phyloP scores from a whole-genome alignment of 2,797 vertebrate species.

The Chiloscyllium punctatum region DNA sequence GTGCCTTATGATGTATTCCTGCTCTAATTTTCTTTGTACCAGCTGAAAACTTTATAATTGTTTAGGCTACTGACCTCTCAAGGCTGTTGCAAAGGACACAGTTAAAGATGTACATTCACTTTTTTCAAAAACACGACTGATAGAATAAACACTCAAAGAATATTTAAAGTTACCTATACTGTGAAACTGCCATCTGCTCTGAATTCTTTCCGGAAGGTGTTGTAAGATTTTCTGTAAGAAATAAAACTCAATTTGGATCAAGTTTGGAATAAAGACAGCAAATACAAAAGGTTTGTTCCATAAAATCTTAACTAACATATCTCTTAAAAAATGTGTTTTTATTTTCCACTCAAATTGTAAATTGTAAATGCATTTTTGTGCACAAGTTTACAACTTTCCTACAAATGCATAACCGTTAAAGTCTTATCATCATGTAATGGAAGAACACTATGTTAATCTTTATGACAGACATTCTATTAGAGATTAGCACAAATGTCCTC shows the following conservation, averaged over 20 bases:
- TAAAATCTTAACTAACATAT: slow-evolving; percentile 19
- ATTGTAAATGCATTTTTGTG: background rate
- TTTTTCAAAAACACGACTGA: no score
- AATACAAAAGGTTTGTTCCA: slow-evolving; percentile 1
- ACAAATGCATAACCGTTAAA: background rate
- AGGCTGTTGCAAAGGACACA: background rate
- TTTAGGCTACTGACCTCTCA: background rate
- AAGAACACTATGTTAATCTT: background rate
- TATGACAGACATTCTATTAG: no score
- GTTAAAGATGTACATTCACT: background rate
- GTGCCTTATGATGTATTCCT: background rate
- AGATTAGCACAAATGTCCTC: no score
- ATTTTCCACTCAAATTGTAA: background rate
- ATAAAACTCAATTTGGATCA: background rate
- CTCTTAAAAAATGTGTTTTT: background rate
- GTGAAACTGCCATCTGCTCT: slow-evolving; percentile 97
- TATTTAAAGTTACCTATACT: slow-evolving; percentile 78
- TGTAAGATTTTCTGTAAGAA: slow-evolving; percentile 90
- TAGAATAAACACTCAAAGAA: background rate
- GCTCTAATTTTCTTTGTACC: background rate
- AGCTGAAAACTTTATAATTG: background rate
- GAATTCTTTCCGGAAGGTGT: slow-evolving; percentile 92
- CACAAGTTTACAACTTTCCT: background rate
- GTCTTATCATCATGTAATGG: background rate
- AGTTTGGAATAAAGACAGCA: background rate